Conservation (phyloP, 2,113 vertebrate species). For the Phalacrocorax brasilianus region DNA sequence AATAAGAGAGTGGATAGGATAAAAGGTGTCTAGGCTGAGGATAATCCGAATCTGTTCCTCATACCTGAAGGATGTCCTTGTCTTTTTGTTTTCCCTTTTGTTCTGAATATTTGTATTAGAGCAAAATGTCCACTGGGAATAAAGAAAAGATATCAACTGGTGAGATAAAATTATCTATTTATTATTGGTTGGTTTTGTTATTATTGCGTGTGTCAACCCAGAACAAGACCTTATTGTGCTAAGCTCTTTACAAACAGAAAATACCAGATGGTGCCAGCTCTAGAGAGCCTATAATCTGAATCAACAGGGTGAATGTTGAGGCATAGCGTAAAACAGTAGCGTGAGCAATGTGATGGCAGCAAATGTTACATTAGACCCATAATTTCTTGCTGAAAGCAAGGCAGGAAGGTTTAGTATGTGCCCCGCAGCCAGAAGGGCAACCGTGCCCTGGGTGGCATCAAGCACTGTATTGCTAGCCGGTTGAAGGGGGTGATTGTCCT, state of each 20-base stretch:
- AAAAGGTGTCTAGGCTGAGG: neutral
- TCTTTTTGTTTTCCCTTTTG: neutral
- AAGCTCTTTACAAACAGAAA: neutral
- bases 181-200: slow-evolving; percentile 23
- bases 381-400: neutral
- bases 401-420: neutral
- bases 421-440: neutral
- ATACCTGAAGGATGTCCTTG: neutral
- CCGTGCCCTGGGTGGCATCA: too few relatives aligned
- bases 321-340: slow-evolving; percentile 7
- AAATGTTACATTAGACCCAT: neutral
- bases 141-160: neutral
- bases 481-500: neutral
- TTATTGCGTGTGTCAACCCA: neutral
- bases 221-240: slow-evolving; percentile 1
- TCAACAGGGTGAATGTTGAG: slow-evolving; percentile 19
- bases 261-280: slow-evolving; percentile 40
- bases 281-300: slow-evolving; percentile 5
- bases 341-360: slow-evolving; percentile 40
- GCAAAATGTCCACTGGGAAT: neutral
- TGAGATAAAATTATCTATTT: slow-evolving; percentile 7
- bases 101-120: neutral
- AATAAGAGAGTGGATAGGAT: neutral
- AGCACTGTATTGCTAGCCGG: neutral
- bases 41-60: neutral